Percentiles rank a stretch among this genome's conserved stretches.
phyloP scores from a whole-genome alignment of 2,888 invertebrate species.

The Chironomus riparius region DNA sequence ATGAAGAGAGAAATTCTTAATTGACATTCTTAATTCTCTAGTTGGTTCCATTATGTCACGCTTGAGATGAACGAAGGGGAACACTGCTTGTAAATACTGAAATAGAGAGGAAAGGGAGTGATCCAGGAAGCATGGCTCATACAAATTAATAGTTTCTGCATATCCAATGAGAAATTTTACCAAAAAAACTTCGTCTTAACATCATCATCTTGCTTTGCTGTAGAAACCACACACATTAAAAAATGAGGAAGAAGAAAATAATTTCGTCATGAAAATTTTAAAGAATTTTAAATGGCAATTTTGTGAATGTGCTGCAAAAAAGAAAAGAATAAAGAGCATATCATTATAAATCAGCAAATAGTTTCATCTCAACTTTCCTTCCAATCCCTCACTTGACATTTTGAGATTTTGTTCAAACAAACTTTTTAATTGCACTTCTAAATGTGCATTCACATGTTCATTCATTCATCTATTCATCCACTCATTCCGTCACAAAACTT shows the following conservation, averaged over 20 bases:
- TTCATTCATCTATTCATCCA: background rate
- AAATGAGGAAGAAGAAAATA: too few species aligned
- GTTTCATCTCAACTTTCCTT: background rate
- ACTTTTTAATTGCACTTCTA: conserved; percentile 9
- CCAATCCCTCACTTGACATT: background rate
- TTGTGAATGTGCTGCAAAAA: background rate
- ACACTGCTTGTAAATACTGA: background rate
- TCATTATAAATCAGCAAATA: background rate
- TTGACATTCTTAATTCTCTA: background rate
- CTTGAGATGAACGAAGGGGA: background rate
- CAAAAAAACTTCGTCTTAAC: background rate
- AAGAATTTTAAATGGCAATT: background rate
- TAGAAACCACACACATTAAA: too few species aligned
- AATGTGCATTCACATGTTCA: background rate
- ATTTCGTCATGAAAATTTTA: background rate
- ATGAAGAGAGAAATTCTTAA: background rate
- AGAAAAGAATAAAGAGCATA: background rate
- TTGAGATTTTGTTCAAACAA: background rate
- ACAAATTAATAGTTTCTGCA: conserved; percentile 25
- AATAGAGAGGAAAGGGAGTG: background rate
- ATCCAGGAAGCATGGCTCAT: conserved; percentile 11
- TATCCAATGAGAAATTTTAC: conserved; percentile 10
- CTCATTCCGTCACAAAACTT: background rate
- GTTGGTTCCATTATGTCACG: background rate
- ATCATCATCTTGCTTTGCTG: too few species aligned